Conservation (phyloP, 2,113 vertebrate genomes). For the Semnornis frantzii region DNA sequence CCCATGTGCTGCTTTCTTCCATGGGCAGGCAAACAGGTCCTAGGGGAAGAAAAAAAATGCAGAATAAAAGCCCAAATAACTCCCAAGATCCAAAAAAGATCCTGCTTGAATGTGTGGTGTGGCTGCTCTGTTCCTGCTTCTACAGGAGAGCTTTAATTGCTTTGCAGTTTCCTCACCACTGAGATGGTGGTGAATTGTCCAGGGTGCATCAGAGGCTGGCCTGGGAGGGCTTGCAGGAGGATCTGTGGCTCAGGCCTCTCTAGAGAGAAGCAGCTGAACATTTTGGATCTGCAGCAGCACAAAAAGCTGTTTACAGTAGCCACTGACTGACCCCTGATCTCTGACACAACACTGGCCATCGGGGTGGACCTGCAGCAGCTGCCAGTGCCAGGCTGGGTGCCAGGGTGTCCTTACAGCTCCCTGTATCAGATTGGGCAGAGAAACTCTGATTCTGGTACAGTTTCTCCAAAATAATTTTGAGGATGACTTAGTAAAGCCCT, state of each 20-base stretch:
- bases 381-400: not conserved
- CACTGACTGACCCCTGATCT: rapidly evolving
- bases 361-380: not conserved
- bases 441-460: rapidly evolving
- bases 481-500: too few species aligned
- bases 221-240: rapidly evolving
- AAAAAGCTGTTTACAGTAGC: not conserved
- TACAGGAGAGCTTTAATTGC: too few species aligned
- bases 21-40: not conserved
- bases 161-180: not conserved
- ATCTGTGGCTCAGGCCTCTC: not conserved
- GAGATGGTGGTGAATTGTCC: not conserved
- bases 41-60: too few species aligned
- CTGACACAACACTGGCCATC: rapidly evolving
- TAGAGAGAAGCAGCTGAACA: not conserved
- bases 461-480: too few species aligned
- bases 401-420: not conserved
- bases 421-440: not conserved
- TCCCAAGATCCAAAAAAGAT: not conserved
- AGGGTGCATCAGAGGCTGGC: not conserved
- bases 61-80: not conserved
- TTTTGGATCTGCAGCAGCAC: not conserved
- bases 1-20: not conserved
- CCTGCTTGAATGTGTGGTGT: rapidly evolving
- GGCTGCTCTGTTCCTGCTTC: not conserved